phyloP scores from a whole-genome alignment of 2,888 invertebrate genomes.

The Meganola albula region DNA sequence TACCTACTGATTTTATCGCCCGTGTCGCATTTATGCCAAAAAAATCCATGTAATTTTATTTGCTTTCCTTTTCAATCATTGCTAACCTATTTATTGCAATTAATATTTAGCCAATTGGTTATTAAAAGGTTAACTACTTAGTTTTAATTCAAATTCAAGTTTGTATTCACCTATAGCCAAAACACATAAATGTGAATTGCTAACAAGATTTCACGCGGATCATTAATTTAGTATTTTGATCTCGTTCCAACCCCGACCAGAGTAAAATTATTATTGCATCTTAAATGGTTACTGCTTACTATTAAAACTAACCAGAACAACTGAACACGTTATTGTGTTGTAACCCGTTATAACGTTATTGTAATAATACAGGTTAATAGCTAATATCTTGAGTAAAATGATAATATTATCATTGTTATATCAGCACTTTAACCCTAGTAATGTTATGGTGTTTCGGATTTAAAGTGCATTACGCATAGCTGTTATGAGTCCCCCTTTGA shows the following conservation, averaged over 20 bases:
- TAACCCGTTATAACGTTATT: conserved; percentile 15
- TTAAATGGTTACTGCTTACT: conserved; percentile 64
- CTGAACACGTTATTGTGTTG: conserved; percentile 31
- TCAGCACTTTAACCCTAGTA: conserved; percentile 42
- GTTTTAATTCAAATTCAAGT: conserved; percentile 50
- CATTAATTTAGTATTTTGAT: conserved; percentile 61
- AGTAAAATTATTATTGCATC: conserved; percentile 71
- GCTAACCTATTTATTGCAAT: no score
- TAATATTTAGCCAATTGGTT: no score
- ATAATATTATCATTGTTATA: conserved; percentile 47
- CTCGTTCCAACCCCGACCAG: conserved; percentile 44
- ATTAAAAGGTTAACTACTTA: conserved; percentile 15
- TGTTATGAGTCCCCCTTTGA: conserved; percentile 49
- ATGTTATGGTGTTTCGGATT: conserved; percentile 48
- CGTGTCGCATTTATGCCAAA: no score
- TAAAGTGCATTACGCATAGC: conserved; percentile 34
- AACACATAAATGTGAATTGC: conserved; percentile 44
- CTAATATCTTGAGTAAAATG: conserved; percentile 37
- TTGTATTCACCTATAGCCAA: conserved; percentile 20
- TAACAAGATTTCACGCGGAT: conserved; percentile 39
- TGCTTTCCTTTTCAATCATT: no score
- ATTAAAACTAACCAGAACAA: conserved; percentile 65
- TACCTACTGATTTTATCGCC: no score
- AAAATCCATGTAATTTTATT: no score
- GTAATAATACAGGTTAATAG: conserved; percentile 38